Base-by-base conservation (phyloP, 1,140 invertebrate species). In the Cherax destructor region DNA sequence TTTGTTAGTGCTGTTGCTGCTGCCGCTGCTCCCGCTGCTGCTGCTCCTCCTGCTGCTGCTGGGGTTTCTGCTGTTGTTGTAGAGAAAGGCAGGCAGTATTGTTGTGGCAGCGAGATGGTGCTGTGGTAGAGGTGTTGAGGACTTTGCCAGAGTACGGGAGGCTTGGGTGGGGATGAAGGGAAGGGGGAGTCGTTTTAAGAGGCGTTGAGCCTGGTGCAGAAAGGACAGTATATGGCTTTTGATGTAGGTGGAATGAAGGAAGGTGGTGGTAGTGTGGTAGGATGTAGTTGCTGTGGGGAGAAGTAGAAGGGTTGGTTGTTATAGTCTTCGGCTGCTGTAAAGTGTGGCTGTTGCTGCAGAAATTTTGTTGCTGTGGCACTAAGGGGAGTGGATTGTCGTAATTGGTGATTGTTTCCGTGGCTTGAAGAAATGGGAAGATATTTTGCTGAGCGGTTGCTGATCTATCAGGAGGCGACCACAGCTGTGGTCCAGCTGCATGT, bases 1-100 rank as follows among this genome's bases (percentile, higher is more conserved):
- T 87, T 87, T 87, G 85, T 87, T 87, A 87, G 74, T 56, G 72
- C 87, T 89, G 59, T 79, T 83, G 87, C 79, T 76, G 18, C 61
- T 81, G 49, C 78, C 59, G 18, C 65, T 89, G 85, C 85, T 89
- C 49, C 52, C 52, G 79, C 21, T 83, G 47, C 49, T 83, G 87
- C 50, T 83, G 59, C 61, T 86, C 47, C 50, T 87, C 4, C 74
- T 87, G 85, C 50, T 61, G 56, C 30, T 76, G 84, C 47, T 86
- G 69, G 30, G 30, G 30, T 41, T 41, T 41, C 30, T 18, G 56
- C 21, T 84, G 81, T 61, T 61, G 41, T 61, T 4, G 61, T 61
- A 16, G 49, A 56, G n/a, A 84, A 65, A 61, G 52, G 52, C 52
- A 56, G 52, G 52, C 11, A 65, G 61, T 65, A 21, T 18, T 65